These are phyloP conservation scores for Ploceus nigricollis DNA, from an alignment of 2,113 vertebrate genomes.

Conservation along the genomic window DNA sequence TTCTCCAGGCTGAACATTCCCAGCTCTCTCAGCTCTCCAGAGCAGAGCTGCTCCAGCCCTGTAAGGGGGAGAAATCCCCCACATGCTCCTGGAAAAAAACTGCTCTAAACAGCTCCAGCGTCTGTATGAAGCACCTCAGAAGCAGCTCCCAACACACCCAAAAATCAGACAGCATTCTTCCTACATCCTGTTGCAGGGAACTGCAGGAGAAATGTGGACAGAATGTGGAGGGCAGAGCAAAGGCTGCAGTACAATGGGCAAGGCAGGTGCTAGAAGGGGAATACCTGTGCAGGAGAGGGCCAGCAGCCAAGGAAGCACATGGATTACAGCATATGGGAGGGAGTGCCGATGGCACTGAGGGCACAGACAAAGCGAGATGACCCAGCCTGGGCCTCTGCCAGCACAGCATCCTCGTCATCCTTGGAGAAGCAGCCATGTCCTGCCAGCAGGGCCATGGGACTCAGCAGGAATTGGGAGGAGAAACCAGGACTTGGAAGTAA, in stretches of 20 bases:
- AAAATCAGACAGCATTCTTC: background rate
- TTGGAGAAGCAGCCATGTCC: background rate
- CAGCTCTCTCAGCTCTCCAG: background rate
- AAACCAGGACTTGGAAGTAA: background rate
- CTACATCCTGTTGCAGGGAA: background rate
- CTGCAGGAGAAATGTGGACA: accelerated
- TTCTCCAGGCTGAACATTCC: background rate
- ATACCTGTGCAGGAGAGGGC: background rate
- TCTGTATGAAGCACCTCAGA: background rate
- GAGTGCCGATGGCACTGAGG: background rate
- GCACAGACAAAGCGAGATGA: accelerated
- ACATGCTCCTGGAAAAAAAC: accelerated
- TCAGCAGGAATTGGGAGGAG: background rate
- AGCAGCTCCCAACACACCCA: background rate
- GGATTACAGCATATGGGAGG: background rate
- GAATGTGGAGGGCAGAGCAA: accelerated
- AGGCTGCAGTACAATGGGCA: background rate
- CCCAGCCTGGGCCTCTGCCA: background rate
- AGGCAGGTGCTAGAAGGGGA: background rate
- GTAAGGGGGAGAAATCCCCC: background rate
- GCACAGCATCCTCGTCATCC: background rate
- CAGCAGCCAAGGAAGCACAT: background rate
- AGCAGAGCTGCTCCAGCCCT: background rate
- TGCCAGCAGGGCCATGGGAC: background rate
- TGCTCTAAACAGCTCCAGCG: background rate